phyloP scores from a whole-genome alignment of 2,888 invertebrate genomes.

The Carterocephalus palaemon region DNA sequence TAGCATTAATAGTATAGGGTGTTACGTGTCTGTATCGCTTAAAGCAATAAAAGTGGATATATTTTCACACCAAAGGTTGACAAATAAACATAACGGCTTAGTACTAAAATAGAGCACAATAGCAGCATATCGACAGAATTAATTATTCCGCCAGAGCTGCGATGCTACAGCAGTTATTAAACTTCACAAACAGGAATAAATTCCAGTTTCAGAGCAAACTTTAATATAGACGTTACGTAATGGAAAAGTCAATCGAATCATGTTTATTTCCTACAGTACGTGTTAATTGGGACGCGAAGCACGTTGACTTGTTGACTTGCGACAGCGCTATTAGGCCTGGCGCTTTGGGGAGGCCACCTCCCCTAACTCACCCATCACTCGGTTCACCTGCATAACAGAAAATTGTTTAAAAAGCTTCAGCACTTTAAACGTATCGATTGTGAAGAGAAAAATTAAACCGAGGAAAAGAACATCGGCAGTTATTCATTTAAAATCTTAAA shows the following conservation, averaged over 20 bases:
- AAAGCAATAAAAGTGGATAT: no score
- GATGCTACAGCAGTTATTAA: constrained; percentile 12
- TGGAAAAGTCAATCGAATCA: constrained; percentile 43
- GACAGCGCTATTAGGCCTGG: constrained; percentile 54
- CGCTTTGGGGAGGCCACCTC: constrained; percentile 33
- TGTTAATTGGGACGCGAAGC: constrained; percentile 62
- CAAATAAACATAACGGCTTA: no score
- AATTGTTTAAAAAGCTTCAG: no score
- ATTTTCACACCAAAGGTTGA: no score
- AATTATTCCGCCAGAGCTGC: neutral
- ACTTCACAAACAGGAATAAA: constrained; percentile 11
- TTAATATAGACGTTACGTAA: constrained; percentile 27
- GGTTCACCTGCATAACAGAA: constrained; percentile 25
- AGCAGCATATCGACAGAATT: constrained; percentile 4
- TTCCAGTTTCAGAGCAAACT: constrained; percentile 14
- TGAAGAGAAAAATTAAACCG: no score
- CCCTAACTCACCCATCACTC: constrained; percentile 24
- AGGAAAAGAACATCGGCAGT: no score
- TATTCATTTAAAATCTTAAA: no score
- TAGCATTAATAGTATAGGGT: no score
- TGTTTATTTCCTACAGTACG: constrained; percentile 55
- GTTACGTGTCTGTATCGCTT: no score
- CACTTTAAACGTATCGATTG: no score
- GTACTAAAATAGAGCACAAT: no score
- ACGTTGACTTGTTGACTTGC: constrained; percentile 67